Evolutionary conservation across 2,113 vertebrate genomes (phyloP).

Genomic region (Chloropsis cyanopogon): DNA sequence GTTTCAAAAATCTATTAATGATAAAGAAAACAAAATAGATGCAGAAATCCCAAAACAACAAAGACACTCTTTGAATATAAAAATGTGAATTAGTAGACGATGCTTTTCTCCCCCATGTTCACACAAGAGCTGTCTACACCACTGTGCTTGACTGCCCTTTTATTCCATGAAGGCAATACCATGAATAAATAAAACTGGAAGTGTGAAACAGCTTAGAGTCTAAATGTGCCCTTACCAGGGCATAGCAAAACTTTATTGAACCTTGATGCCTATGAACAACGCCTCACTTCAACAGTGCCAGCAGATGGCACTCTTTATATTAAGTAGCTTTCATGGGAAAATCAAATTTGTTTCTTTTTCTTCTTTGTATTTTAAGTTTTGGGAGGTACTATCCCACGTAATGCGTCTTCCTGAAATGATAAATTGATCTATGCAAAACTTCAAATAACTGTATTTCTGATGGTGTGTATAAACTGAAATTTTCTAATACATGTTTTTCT

Average conservation of each 20-base stretch:
- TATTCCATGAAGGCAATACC: neutral
- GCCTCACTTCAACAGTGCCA: neutral
- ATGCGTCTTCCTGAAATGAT: neutral
- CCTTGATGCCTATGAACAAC: neutral
- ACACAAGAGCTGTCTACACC: neutral
- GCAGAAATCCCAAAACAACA: neutral
- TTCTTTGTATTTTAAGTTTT: neutral
- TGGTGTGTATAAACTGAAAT: neutral
- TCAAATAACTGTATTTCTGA: neutral
- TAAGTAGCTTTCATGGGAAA: constrained; percentile 19
- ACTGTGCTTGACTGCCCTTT: constrained; percentile 38
- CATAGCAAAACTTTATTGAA: constrained; percentile 47
- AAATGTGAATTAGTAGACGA: neutral
- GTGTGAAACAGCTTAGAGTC: neutral
- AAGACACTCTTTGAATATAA: neutral
- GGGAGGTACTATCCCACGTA: neutral
- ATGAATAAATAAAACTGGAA: constrained; percentile 55
- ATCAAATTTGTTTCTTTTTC: neutral
- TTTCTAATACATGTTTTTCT: neutral
- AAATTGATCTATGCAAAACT: neutral
- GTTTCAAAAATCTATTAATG: neutral
- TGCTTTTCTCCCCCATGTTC: neutral
- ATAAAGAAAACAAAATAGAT: neutral
- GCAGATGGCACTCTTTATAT: constrained; percentile 67
- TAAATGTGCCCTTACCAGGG: neutral